phyloP scores from a whole-genome alignment of 2,113 vertebrate species.

The Antennarius striatus region DNA sequence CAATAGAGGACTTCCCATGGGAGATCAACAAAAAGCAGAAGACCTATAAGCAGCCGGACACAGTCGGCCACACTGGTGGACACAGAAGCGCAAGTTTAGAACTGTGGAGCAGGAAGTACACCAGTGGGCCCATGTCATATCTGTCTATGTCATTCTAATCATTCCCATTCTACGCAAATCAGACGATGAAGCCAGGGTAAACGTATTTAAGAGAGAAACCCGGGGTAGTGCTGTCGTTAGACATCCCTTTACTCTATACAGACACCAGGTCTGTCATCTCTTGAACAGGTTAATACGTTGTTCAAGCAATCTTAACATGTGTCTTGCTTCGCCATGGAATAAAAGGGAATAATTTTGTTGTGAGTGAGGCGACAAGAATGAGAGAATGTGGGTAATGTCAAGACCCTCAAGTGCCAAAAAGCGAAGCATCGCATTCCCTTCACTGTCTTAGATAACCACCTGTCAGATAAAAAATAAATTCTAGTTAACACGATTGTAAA shows the following conservation, averaged over 20 bases:
- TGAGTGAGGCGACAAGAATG: slow-evolving; percentile 61
- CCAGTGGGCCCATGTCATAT: slow-evolving; percentile 84
- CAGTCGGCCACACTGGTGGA: slow-evolving; percentile 73
- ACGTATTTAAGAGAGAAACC: slow-evolving; percentile 33
- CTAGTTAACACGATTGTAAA: slow-evolving; percentile 32
- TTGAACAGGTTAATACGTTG: slow-evolving; percentile 58
- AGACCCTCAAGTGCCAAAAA: slow-evolving; percentile 76
- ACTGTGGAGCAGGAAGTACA: slow-evolving; percentile 84
- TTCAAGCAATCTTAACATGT: slow-evolving; percentile 63
- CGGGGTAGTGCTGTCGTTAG: slow-evolving; percentile 56
- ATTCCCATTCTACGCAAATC: slow-evolving; percentile 54
- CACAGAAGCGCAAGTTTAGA: slow-evolving; percentile 82
- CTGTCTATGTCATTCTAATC: slow-evolving; percentile 84
- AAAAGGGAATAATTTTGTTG: slow-evolving; percentile 43
- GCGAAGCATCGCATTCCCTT: slow-evolving; percentile 54
- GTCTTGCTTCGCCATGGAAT: slow-evolving; percentile 62
- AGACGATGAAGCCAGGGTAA: slow-evolving; percentile 44
- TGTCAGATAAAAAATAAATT: slow-evolving; percentile 23
- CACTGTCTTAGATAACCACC: slow-evolving; percentile 39
- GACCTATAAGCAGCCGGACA: slow-evolving; percentile 68
- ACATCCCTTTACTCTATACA: slow-evolving; percentile 78
- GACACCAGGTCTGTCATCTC: slow-evolving; percentile 71
- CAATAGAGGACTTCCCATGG: slow-evolving; percentile 78
- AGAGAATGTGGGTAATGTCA: slow-evolving; percentile 59
- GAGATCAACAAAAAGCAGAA: slow-evolving; percentile 78